Evolutionary conservation across 2,888 invertebrate genomes (phyloP).

Genomic region (Eupithecia pulchellata): DNA sequence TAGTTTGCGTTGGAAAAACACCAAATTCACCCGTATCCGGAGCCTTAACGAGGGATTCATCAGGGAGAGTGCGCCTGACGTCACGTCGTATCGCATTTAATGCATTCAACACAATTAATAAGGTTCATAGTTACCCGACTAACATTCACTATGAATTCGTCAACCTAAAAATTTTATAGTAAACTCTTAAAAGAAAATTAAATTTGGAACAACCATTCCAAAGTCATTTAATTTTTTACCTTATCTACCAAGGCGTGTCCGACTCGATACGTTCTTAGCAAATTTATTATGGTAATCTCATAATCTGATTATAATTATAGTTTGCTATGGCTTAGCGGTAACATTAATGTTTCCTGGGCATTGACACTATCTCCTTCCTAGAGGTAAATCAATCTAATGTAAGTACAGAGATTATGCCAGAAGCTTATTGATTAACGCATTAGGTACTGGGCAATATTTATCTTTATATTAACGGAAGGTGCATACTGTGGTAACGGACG

Average conservation of each 20-base stretch:
- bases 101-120: no score
- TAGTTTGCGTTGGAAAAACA: no score
- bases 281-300: not conserved
- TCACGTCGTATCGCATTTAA: no score
- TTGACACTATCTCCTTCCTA: constrained; percentile 39
- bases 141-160: no score
- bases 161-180: no score
- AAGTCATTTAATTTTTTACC: no score
- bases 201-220: no score
- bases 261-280: not conserved
- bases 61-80: no score
- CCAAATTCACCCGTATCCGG: no score
- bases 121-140: no score
- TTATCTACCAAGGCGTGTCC: not conserved
- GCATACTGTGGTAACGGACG: not conserved
- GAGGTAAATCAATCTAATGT: constrained; percentile 46
- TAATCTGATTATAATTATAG: constrained; percentile 15
- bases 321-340: not conserved
- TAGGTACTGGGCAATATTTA: not conserved
- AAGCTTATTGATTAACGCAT: constrained; percentile 31
- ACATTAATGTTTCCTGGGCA: constrained; percentile 23
- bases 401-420: constrained; percentile 39
- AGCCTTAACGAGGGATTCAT: no score
- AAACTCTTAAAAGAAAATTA: no score
- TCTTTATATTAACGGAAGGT: not conserved